Base-by-base conservation (phyloP, 2,888 invertebrate genomes). In the Enchytraeus crypticus region DNA sequence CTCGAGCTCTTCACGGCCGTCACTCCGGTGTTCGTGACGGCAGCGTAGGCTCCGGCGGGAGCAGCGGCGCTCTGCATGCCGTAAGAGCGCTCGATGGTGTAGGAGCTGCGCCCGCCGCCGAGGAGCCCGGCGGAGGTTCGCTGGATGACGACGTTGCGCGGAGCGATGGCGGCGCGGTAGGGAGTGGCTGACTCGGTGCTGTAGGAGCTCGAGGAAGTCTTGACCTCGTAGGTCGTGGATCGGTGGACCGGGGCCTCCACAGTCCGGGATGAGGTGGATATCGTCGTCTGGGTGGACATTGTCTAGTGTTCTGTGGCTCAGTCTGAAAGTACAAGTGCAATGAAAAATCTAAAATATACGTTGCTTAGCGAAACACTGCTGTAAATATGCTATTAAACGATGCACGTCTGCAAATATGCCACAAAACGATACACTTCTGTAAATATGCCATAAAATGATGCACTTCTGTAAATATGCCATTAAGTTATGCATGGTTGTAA, bases 1-100 rank as follows among this genome's bases (percentile, higher is more conserved):
- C 82, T 72, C 56, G 70, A 70, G 56, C 74, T 71, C 65, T 80
- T 79, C 29, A 81, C 77, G 51, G 73, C 74, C 57, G 71, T 77
- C 18, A 81, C 81, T 34, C 76, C 77, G 27, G 70, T 69, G 58
- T 64, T 68, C 21, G 74, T 71, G 29, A 75, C 66, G 63, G 69
- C 72, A 33, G 70, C 57, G 64, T 69, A 76, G 27, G 73, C 71
- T 1, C 74, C 76, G 23, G 64, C 49, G 11, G 60, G 57, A n/a
- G n/a, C n/a, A 26, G 53, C 53, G 34, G 27, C 33, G 2, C 29
- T 29, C 43, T 43, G 43, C 21, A 58, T 58, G 33, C 57, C 58
- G 27, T 51, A n/a, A 5, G 62, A 62, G 14, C 62, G 30, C 46
- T 62, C 62, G 34, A 59, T 72, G 69, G 71, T 78, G 78, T 70